phyloP scores from a whole-genome alignment of 2,888 invertebrate genomes.

The Ptilodon capucinus region DNA sequence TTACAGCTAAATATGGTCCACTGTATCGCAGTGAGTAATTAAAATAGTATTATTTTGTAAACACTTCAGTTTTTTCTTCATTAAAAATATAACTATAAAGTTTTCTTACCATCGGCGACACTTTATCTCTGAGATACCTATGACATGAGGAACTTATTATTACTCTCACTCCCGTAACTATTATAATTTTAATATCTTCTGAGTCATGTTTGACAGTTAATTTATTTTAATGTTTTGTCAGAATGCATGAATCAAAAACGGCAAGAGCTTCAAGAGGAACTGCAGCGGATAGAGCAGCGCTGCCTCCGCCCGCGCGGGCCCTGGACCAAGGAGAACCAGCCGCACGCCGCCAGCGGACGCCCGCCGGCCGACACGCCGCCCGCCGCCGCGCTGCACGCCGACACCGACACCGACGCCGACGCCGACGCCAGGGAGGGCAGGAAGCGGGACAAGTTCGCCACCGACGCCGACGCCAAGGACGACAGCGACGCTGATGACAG shows the following conservation, averaged over 20 bases:
- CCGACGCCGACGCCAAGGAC: conserved; percentile 65
- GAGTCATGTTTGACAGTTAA: no score
- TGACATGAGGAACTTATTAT: no score
- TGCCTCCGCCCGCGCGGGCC: conserved; percentile 59
- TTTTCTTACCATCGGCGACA: no score
- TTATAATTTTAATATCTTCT: no score
- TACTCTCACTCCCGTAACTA: no score
- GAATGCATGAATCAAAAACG: conserved; percentile 85
- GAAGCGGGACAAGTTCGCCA: conserved; percentile 69
- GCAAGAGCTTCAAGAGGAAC: conserved; percentile 84
- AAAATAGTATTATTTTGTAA: not conserved
- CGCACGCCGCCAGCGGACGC: conserved; percentile 20
- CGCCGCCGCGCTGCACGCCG: not conserved
- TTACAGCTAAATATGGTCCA: conserved; percentile 61
- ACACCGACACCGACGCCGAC: not conserved
- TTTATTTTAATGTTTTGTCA: conserved; percentile 38
- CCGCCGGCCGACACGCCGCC: conserved; percentile 11
- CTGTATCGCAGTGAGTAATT: conserved; percentile 66
- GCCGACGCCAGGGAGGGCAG: conserved; percentile 35
- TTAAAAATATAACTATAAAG: no score
- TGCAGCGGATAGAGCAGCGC: conserved; percentile 84
- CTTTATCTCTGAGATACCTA: no score
- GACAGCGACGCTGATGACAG: conserved; percentile 72
- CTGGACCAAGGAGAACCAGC: conserved; percentile 62
- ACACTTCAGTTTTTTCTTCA: no score